Evolutionary conservation across 1,140 invertebrate species (phyloP).

Genomic region (Camponotus vicinus): DNA sequence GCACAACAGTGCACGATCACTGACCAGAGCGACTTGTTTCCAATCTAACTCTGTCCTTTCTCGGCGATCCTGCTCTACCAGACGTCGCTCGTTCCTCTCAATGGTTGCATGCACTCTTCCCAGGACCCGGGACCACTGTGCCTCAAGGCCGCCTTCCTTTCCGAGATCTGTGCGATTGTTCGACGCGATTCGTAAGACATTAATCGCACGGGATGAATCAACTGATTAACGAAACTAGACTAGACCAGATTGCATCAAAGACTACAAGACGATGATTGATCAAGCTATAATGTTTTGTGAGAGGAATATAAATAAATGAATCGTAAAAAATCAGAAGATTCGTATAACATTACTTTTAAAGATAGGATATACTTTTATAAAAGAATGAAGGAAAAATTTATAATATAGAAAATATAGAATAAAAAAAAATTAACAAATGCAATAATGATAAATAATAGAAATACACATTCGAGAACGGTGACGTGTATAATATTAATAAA

Average conservation of each 20-base stretch:
- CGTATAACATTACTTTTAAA: not conserved
- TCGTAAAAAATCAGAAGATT: not conserved
- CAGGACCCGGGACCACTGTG: slow-evolving; percentile 89
- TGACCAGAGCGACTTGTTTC: slow-evolving; percentile 92
- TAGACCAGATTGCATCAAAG: not conserved
- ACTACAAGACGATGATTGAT: not conserved
- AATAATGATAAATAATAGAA: not conserved
- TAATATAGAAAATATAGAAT: not conserved
- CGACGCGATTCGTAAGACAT: slow-evolving; percentile 26
- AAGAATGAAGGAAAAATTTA: not conserved
- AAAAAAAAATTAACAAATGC: not conserved
- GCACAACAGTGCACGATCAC: slow-evolving; percentile 89
- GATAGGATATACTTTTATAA: not conserved
- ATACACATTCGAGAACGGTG: not conserved
- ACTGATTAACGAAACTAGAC: slow-evolving; percentile 5
- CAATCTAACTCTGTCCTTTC: slow-evolving; percentile 91
- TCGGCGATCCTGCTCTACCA: slow-evolving; percentile 89
- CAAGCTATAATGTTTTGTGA: not conserved
- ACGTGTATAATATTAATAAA: not conserved
- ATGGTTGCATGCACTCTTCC: slow-evolving; percentile 90
- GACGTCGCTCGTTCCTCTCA: slow-evolving; percentile 90
- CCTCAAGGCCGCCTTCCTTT: slow-evolving; percentile 86
- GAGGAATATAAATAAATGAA: not conserved
- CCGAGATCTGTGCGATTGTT: slow-evolving; percentile 68
- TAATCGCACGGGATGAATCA: not conserved